A percentile compares a stretch with the other conserved stretches of the same genome.
Conservation (phyloP, 2,797 vertebrate species). For the Premnoplex brunnescens region DNA sequence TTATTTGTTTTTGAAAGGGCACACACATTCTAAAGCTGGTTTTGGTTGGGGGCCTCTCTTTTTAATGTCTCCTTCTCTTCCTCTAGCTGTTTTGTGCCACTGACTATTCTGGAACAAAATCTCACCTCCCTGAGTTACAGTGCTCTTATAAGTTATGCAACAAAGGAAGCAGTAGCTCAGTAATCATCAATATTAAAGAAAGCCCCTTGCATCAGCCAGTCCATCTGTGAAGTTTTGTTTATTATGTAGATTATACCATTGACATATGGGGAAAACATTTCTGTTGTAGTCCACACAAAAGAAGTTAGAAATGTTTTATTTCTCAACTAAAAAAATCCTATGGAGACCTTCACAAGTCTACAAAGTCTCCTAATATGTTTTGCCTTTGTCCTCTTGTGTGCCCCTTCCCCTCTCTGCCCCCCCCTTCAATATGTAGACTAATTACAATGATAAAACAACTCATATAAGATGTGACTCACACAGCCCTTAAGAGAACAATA, state of each 20-base stretch:
- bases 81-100: conserved; percentile 13
- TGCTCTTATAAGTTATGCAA: conserved; percentile 27
- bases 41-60: not conserved
- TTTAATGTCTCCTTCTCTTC: not conserved
- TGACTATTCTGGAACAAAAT: conserved; percentile 53
- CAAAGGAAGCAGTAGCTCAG: conserved; percentile 13
- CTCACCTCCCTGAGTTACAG: conserved; percentile 26
- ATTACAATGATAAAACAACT: conserved; percentile 41
- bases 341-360: not conserved
- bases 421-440: not conserved
- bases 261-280: conserved; percentile 16
- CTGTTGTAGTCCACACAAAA: not conserved
- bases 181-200: conserved; percentile 35
- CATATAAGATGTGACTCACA: conserved; percentile 13
- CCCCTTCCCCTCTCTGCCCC: rapidly evolving
- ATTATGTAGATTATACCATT: conserved; percentile 14
- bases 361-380: not conserved
- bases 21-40: not conserved
- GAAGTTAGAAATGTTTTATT: not conserved
- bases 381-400: conserved; percentile 5
- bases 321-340: not conserved
- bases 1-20: conserved; percentile 6
- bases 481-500: conserved; percentile 26
- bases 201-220: not conserved
- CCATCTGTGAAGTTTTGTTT: conserved; percentile 13